Conservation (phyloP, 2,113 vertebrate genomes). For the Sebastes schlegelii region DNA sequence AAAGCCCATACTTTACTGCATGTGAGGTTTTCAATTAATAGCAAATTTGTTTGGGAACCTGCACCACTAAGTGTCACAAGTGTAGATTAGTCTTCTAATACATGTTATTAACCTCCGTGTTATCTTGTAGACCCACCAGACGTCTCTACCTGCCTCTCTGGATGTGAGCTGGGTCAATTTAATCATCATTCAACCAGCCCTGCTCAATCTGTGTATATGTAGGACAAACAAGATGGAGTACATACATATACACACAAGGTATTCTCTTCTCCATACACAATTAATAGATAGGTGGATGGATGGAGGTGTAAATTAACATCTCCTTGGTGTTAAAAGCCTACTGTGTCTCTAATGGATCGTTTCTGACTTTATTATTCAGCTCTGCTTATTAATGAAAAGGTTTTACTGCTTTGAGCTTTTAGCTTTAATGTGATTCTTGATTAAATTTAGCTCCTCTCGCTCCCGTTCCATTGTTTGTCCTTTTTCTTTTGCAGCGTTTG, state of each 20-base stretch:
- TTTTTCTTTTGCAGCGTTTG: conserved; percentile 20
- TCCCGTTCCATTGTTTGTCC: conserved; percentile 17
- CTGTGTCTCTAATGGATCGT: conserved; percentile 55
- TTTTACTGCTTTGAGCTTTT: conserved; percentile 56
- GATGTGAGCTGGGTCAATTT: not conserved
- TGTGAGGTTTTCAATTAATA: not conserved
- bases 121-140: not conserved
- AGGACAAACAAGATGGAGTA: not conserved
- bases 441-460: conserved; percentile 47
- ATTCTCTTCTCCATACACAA: conserved; percentile 20
- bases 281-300: conserved; percentile 21
- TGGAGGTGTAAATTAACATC: conserved; percentile 39
- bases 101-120: not conserved
- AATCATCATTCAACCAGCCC: not conserved
- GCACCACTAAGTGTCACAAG: not conserved
- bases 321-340: conserved; percentile 50
- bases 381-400: conserved; percentile 57
- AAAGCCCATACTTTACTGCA: not conserved
- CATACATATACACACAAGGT: not conserved
- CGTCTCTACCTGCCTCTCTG: not conserved
- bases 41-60: not conserved
- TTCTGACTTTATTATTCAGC: conserved; percentile 59
- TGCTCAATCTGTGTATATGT: not conserved
- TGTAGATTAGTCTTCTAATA: not conserved
- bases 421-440: conserved; percentile 64